Base-by-base conservation (phyloP, 2,888 invertebrate species). In the Phania funesta region DNA sequence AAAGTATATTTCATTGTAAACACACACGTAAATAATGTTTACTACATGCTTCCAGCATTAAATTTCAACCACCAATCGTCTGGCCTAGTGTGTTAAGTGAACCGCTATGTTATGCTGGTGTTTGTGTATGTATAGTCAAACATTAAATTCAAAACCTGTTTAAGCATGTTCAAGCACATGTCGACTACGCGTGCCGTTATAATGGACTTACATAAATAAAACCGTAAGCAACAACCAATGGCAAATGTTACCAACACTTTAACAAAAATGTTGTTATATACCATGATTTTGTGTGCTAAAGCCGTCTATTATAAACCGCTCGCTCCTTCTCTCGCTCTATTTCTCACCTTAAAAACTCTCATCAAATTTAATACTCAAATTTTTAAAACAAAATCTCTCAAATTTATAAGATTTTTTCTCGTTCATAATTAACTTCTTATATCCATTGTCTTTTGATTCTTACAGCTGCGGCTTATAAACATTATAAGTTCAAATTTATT, bases 11-110 rank as follows among this genome's bases (percentile, higher is more conserved):
- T 44, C 35, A 26, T 22, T 13, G 7, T 18, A 24, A 22, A 50
- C 16, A 73, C 11, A n/a, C 11, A 38, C 6, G 38, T 22, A 71
- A 38, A 41, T 13, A 48, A 35, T 38, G 35, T 26, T 26, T 18
- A 5, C 50, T 70, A 80, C 26, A 48, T 68, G 35, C 46, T 41
- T 35, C 16, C 18, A 38, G 44, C 46, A 75, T 75, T 41, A 41
- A 62, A 54, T 35, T 73, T 58, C 82, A 84, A 84, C 84, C 84
- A 84, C 84, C 84, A 84, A 84, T 84, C 83, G 68, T 58, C 41
- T 52, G 60, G 73, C 32, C 62, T 68, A 83, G 52, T 64, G 80
- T 46, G 68, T 44, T 67, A 65, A 71, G 48, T 75, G 48, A 83
- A 83, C 82, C 83, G 83, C 82, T 84, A 84, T 84, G 70, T 78